Percentiles rank a stretch among this genome's conserved stretches.
These are phyloP conservation scores for Smutsia gigantea DNA, from an alignment of 2,797 vertebrate genomes.

Conservation along the genomic window DNA sequence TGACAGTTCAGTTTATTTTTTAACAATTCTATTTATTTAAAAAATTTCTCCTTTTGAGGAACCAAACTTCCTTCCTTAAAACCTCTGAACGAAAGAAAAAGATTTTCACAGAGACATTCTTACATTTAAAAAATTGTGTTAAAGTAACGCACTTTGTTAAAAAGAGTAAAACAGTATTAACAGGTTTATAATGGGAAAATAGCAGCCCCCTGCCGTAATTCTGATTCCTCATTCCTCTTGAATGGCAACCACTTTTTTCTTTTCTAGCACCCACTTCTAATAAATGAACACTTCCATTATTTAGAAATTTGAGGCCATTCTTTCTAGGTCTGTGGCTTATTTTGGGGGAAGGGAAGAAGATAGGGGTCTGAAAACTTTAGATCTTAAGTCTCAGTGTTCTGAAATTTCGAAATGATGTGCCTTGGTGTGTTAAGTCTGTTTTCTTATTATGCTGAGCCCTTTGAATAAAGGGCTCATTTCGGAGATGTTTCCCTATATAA, in stretches of 20 bases:
- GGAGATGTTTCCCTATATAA: not conserved
- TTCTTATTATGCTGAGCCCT: not conserved
- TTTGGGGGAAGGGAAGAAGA: not conserved
- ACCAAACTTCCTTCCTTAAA: not conserved
- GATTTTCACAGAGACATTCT: not conserved
- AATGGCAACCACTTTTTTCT: not conserved
- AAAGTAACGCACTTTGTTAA: not conserved
- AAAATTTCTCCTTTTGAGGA: not conserved
- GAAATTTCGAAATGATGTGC: not conserved
- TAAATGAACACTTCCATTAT: not conserved
- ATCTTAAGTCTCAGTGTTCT: constrained; percentile 28
- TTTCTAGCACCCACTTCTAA: not conserved
- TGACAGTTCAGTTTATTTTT: not conserved
- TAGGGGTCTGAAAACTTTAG: not conserved
- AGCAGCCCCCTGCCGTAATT: not conserved
- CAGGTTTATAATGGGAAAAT: not conserved
- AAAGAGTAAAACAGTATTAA: not conserved
- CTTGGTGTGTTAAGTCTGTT: not conserved
- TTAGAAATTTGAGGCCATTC: not conserved
- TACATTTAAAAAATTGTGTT: not conserved
- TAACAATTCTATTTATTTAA: not conserved
- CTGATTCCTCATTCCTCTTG: not conserved
- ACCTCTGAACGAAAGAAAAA: not conserved
- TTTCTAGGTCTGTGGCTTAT: not conserved
- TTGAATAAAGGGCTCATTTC: constrained; percentile 2